These are phyloP conservation scores for Melinopterus prodromus DNA, from an alignment of 2,888 invertebrate species.

Conservation along the genomic window DNA sequence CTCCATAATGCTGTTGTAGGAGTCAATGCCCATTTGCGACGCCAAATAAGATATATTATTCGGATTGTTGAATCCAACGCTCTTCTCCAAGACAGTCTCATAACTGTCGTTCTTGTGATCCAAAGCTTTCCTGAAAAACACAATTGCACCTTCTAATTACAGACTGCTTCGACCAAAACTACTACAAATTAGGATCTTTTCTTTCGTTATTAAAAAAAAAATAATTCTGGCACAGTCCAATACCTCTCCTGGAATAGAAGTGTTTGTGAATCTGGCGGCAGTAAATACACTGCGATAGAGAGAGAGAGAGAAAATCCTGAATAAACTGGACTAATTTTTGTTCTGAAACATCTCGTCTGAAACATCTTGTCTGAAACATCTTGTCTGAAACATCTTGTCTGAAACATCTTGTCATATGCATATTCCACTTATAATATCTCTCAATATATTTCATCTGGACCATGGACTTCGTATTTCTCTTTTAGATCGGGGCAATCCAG, in stretches of 20 bases:
- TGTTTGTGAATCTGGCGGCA: constrained; percentile 44
- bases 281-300: neutral
- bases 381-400: constrained; percentile 23
- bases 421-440: constrained; percentile 16
- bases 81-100: constrained; percentile 83
- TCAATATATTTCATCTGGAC: constrained; percentile 12
- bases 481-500: constrained; percentile 10
- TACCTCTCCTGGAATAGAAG: constrained; percentile 40
- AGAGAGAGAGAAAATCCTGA: neutral
- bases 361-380: constrained; percentile 16
- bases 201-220: constrained; percentile 31
- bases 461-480: neutral
- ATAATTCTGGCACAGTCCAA: constrained; percentile 28
- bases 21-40: constrained; percentile 76
- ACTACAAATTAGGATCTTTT: constrained; percentile 23
- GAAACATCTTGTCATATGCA: constrained; percentile 24
- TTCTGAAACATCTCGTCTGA: constrained; percentile 27
- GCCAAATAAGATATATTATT: constrained; percentile 86
- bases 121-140: constrained; percentile 73
- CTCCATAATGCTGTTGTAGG: constrained; percentile 74
- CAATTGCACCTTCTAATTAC: constrained; percentile 38
- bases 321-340: constrained; percentile 6
- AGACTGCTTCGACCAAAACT: constrained; percentile 44
- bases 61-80: constrained; percentile 88
- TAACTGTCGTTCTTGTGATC: constrained; percentile 82